phyloP scores from a whole-genome alignment of 2,888 invertebrate genomes.

The Philereme transversata region DNA sequence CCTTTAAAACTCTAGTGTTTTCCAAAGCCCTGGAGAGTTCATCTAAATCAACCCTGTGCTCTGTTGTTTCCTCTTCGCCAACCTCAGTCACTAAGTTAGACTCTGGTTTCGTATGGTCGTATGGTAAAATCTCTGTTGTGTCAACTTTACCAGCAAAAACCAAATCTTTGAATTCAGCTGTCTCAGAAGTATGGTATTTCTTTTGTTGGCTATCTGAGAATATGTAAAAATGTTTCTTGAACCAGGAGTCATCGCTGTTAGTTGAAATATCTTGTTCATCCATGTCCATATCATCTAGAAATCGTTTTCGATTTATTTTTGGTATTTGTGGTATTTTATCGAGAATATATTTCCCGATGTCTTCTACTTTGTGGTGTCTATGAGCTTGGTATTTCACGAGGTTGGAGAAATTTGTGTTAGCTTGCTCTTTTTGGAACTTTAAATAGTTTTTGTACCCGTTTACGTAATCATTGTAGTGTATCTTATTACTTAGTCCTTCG shows the following conservation, averaged over 20 bases:
- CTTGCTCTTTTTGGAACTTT: constrained; percentile 62
- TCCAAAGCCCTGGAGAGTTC: constrained; percentile 24
- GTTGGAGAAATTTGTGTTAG: constrained; percentile 62
- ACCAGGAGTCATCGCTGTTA: constrained; percentile 69
- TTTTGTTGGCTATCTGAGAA: constrained; percentile 60
- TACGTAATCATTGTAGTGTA: constrained; percentile 66
- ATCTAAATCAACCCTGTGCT: constrained; percentile 31
- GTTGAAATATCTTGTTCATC: constrained; percentile 67
- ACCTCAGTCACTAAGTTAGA: not conserved
- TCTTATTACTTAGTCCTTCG: constrained; percentile 57
- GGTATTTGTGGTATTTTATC: constrained; percentile 64
- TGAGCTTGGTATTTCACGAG: constrained; percentile 71
- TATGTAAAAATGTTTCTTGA: constrained; percentile 68
- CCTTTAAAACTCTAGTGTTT: not conserved
- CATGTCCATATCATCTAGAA: constrained; percentile 58
- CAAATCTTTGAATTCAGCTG: constrained; percentile 51
- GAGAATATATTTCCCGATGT: constrained; percentile 73
- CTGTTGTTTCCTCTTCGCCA: not conserved
- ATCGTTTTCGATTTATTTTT: constrained; percentile 40
- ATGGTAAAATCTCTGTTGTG: not conserved
- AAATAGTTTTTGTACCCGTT: constrained; percentile 72
- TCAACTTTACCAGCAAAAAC: constrained; percentile 5
- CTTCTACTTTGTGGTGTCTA: constrained; percentile 70
- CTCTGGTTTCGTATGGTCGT: not conserved
- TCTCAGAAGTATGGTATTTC: constrained; percentile 64